These are phyloP conservation scores for Epistrophe grossulariae DNA, from an alignment of 2,888 invertebrate species.

Conservation along the genomic window DNA sequence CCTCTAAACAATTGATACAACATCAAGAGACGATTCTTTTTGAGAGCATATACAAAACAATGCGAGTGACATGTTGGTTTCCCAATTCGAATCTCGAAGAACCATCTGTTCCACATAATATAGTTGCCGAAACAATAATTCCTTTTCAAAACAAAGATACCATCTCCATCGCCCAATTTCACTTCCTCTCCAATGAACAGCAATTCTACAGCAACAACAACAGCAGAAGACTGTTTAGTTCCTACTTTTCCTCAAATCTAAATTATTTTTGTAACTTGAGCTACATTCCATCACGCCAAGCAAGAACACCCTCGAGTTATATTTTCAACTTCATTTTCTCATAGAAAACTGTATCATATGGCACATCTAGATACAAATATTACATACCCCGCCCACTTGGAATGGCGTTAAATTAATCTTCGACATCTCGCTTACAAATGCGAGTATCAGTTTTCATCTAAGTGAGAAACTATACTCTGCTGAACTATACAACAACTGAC, in stretches of 20 bases:
- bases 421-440: conserved; percentile 68
- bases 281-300: conserved; percentile 9
- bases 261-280: conserved; percentile 27
- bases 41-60: neutral
- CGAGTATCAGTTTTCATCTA: conserved; percentile 64
- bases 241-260: neutral
- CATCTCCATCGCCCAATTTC: neutral
- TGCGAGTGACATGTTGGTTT: neutral
- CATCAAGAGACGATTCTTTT: neutral
- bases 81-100: too few species aligned
- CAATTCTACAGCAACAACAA: neutral
- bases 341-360: conserved; percentile 61
- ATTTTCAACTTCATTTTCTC: conserved; percentile 43
- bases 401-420: conserved; percentile 65
- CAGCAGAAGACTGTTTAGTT: neutral
- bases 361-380: conserved; percentile 7
- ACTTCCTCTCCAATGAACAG: neutral
- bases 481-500: neutral
- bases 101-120: conserved; percentile 2
- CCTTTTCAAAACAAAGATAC: neutral
- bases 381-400: neutral
- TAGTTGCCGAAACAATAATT: conserved; percentile 3
- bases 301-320: conserved; percentile 20
- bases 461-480: conserved; percentile 25
- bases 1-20: neutral